Evolutionary conservation across 2,113 vertebrate genomes (phyloP).

Genomic region (Ursus arctos): DNA sequence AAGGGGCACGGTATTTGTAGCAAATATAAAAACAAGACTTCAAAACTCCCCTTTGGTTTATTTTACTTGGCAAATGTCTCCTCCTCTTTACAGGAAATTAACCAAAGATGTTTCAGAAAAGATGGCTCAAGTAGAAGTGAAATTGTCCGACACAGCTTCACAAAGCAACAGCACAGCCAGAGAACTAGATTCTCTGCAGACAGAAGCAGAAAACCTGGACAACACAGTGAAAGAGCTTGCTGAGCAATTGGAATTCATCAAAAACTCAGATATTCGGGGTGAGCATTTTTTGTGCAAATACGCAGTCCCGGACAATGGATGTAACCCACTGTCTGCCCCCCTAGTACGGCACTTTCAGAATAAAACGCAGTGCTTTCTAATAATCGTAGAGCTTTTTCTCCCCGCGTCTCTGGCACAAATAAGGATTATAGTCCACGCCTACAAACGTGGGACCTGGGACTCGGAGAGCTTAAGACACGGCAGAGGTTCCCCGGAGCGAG

Average conservation of each 20-base stretch:
- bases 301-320: conserved; percentile 32
- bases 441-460: background rate
- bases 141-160: conserved; percentile 86
- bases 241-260: conserved; percentile 96
- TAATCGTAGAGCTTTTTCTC: background rate
- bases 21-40: conserved; percentile 5
- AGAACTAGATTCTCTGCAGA: conserved; percentile 88
- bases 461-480: background rate
- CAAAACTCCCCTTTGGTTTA: background rate
- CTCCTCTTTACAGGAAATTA: conserved; percentile 90
- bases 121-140: conserved; percentile 91
- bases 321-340: conserved; percentile 62
- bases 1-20: background rate
- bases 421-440: background rate
- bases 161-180: conserved; percentile 87
- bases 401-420: conserved; percentile 9
- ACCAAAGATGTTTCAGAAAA: conserved; percentile 91
- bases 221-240: conserved; percentile 92
- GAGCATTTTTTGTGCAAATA: conserved; percentile 69
- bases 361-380: background rate
- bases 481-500: background rate
- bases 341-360: background rate
- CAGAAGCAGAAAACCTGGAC: conserved; percentile 92
- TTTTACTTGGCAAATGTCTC: conserved; percentile 35
- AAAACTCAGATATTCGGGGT: conserved; percentile 98